Evolutionary conservation across 2,888 invertebrate genomes (phyloP).

Genomic region (Stratiomys singularior): DNA sequence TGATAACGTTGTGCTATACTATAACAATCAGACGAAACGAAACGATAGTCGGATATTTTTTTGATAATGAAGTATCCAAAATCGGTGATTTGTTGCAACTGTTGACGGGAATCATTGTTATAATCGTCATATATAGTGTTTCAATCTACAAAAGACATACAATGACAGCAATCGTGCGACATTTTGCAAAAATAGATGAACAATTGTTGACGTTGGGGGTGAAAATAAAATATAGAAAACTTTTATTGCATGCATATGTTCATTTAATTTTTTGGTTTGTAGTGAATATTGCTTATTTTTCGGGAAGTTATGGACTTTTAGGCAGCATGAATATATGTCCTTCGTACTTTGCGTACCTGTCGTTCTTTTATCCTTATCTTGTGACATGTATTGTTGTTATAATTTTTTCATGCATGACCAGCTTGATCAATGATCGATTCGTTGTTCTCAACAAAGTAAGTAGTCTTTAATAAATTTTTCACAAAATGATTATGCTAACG

Average conservation of each 20-base stretch:
- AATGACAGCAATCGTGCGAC: background rate
- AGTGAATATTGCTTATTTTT: background rate
- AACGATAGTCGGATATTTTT: constrained; percentile 64
- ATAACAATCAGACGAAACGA: constrained; percentile 54
- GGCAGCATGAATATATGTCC: background rate
- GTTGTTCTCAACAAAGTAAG: constrained; percentile 37
- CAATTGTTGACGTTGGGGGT: constrained; percentile 24
- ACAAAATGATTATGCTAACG: too few relatives aligned
- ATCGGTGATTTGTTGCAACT: constrained; percentile 61
- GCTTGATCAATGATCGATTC: constrained; percentile 37
- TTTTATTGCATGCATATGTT: constrained; percentile 18
- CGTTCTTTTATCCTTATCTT: constrained; percentile 26
- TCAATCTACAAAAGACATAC: constrained; percentile 7
- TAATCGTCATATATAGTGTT: constrained; percentile 46
- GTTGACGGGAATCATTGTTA: constrained; percentile 47
- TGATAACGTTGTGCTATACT: constrained; percentile 2
- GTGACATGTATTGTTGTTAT: constrained; percentile 17
- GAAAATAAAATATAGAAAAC: constrained; percentile 41
- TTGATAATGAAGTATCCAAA: constrained; percentile 62
- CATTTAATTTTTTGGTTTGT: constrained; percentile 52
- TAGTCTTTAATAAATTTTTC: too few relatives aligned
- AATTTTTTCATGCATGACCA: constrained; percentile 24
- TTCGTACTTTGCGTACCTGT: background rate
- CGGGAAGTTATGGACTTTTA: constrained; percentile 21
- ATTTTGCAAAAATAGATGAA: constrained; percentile 36